Evolutionary conservation across 2,113 vertebrate genomes (phyloP).

Genomic region (Pelmatolapia mariae): DNA sequence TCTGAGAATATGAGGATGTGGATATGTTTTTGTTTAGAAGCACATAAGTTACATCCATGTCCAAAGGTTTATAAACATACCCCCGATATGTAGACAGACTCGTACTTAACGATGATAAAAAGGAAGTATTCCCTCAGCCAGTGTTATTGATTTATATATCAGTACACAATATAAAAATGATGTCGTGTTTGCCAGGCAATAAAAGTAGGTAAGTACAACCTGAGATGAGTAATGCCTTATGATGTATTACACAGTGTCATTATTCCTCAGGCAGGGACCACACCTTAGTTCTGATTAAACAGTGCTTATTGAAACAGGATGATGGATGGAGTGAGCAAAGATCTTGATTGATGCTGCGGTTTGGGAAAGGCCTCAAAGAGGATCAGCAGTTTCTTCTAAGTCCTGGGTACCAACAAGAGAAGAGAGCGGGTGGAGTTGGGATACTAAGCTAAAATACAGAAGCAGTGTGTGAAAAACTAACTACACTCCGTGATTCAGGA

Average conservation of each 20-base stretch:
- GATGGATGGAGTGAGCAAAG: background rate
- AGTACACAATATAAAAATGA: background rate
- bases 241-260: fast-evolving
- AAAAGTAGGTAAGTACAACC: background rate
- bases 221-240: background rate
- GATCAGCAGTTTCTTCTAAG: background rate
- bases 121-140: background rate
- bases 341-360: background rate
- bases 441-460: background rate
- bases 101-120: background rate
- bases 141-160: background rate
- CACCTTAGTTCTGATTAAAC: background rate
- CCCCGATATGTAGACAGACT: background rate
- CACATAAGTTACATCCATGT: background rate
- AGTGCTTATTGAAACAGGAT: background rate
- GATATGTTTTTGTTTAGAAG: background rate
- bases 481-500: background rate
- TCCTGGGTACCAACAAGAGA: background rate
- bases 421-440: background rate
- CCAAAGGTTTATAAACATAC: background rate
- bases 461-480: background rate
- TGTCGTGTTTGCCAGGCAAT: background rate
- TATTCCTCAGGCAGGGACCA: background rate
- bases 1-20: background rate
- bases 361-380: background rate